Percentiles rank a stretch among this genome's conserved stretches.
Conservation (phyloP, 2,113 vertebrate species). For the Shinisaurus crocodilurus region DNA sequence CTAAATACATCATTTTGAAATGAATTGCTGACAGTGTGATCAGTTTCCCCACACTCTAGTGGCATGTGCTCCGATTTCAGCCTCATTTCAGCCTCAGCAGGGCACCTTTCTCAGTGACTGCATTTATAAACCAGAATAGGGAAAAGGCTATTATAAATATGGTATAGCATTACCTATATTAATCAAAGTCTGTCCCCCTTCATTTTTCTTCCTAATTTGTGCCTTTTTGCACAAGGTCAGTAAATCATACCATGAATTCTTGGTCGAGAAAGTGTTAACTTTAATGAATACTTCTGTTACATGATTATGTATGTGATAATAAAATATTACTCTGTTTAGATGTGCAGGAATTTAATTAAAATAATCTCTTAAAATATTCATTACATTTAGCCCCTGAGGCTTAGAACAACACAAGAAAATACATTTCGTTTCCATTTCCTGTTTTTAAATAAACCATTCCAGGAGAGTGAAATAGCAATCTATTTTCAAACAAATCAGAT, state of each 20-base stretch:
- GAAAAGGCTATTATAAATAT: conserved; percentile 94
- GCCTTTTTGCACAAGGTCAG: conserved; percentile 87
- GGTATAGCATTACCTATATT: conserved; percentile 96
- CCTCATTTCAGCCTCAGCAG: conserved; percentile 97
- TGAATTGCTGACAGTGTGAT: conserved; percentile 92
- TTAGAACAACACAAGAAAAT: conserved; percentile 83
- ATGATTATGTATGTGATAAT: conserved; percentile 83
- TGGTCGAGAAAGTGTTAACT: conserved; percentile 88
- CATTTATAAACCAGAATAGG: conserved; percentile 89
- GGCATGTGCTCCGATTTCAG: conserved; percentile 91
- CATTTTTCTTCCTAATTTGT: conserved; percentile 93
- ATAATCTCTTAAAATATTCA: conserved; percentile 94
- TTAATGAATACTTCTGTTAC: conserved; percentile 89
- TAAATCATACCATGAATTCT: conserved; percentile 86
- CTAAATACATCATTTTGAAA: conserved; percentile 90
- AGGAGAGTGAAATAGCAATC: conserved; percentile 80
- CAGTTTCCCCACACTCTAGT: conserved; percentile 88
- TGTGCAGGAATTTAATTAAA: conserved; percentile 91
- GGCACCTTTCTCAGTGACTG: conserved; percentile 89
- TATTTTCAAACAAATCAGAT: conserved; percentile 84
- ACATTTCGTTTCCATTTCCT: conserved; percentile 84
- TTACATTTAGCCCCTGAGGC: conserved; percentile 85
- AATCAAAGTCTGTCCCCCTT: conserved; percentile 93
- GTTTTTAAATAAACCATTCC: conserved; percentile 86
- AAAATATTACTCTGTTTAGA: conserved; percentile 90